These are phyloP conservation scores for Drosophila incognita DNA, from an alignment of 2,888 invertebrate genomes.

Conservation along the genomic window DNA sequence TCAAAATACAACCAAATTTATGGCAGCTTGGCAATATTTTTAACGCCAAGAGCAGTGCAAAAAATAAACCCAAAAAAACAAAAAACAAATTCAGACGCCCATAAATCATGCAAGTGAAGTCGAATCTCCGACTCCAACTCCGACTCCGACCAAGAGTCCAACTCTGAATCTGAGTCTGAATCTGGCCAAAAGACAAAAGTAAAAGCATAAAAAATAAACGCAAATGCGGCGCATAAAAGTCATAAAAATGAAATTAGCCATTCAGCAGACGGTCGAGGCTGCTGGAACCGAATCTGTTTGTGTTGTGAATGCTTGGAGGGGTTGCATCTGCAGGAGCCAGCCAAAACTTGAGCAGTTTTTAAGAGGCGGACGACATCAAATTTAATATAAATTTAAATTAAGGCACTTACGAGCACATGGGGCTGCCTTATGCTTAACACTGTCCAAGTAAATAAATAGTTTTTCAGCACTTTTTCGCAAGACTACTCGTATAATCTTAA, in stretches of 20 bases:
- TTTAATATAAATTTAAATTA: conserved; percentile 48
- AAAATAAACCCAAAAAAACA: conserved; percentile 24
- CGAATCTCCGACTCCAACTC: conserved; percentile 33
- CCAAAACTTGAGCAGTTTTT: conserved; percentile 29
- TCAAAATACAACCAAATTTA: conserved; percentile 75
- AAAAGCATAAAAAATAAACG: conserved; percentile 46
- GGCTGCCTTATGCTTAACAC: neutral
- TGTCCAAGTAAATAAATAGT: too few species aligned
- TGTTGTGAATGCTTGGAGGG: conserved; percentile 1
- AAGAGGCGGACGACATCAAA: conserved; percentile 34
- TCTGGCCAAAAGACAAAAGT: conserved; percentile 39
- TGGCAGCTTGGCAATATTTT: conserved; percentile 75
- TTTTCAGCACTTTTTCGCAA: neutral
- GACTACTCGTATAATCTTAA: neutral
- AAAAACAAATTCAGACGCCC: conserved; percentile 47
- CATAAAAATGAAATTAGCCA: conserved; percentile 76
- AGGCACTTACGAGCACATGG: conserved; percentile 12
- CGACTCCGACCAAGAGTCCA: conserved; percentile 13
- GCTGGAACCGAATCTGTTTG: conserved; percentile 22
- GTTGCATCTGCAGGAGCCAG: conserved; percentile 10
- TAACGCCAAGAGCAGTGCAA: conserved; percentile 67
- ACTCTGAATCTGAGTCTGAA: conserved; percentile 21
- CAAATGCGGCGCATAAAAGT: conserved; percentile 68
- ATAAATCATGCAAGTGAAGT: conserved; percentile 66
- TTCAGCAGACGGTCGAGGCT: conserved; percentile 51